Conservation (phyloP, 2,888 invertebrate genomes). For the Papilio gigon region DNA sequence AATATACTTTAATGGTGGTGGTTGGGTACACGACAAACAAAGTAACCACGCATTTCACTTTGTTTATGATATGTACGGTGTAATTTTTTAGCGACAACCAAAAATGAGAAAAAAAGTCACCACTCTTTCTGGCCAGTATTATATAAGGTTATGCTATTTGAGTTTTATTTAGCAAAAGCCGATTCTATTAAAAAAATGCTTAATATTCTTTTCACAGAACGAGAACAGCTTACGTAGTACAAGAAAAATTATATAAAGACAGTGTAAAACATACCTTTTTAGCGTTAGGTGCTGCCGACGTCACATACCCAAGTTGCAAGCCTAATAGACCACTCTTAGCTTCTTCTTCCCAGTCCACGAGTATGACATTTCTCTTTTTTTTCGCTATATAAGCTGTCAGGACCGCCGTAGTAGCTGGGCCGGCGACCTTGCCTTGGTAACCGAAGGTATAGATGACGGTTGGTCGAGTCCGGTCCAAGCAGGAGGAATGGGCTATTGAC, state of each 20-base stretch:
- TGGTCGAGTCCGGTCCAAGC: conserved; percentile 60
- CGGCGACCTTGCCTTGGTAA: conserved; percentile 62
- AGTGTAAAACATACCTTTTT: conserved; percentile 60
- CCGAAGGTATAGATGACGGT: conserved; percentile 75
- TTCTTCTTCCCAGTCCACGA: conserved; percentile 76
- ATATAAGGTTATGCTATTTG: too few species aligned
- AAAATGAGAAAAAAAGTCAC: too few species aligned
- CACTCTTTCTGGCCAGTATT: too few species aligned
- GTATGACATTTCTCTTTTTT: conserved; percentile 69
- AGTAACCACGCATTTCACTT: neutral
- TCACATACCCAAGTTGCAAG: conserved; percentile 63
- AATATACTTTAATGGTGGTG: neutral
- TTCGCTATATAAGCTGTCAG: conserved; percentile 63
- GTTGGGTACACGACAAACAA: neutral
- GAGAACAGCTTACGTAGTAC: neutral
- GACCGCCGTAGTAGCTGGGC: conserved; percentile 71
- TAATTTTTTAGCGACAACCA: too few species aligned
- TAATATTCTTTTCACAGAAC: too few species aligned
- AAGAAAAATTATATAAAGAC: neutral
- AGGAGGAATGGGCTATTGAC: conserved; percentile 54
- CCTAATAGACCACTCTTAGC: conserved; percentile 67
- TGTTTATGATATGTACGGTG: too few species aligned
- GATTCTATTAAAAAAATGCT: too few species aligned
- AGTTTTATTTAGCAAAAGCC: too few species aligned
- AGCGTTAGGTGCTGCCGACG: conserved; percentile 71